Evolutionary conservation across 1,140 invertebrate species (phyloP), one percentile per base, ranked within the genome.

Genomic region (Eriosoma lanigerum): DNA sequence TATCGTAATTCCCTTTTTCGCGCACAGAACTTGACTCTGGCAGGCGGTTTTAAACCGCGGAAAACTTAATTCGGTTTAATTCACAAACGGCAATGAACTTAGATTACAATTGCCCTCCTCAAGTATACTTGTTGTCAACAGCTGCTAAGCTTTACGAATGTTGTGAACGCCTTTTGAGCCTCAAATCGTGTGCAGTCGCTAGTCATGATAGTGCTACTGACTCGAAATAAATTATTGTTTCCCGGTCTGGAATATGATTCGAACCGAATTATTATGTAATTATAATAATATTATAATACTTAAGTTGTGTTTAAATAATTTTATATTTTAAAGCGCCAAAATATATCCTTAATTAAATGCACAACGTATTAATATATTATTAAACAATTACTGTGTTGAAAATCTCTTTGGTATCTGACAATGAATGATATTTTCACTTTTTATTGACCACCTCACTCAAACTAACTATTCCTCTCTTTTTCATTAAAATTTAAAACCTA

Each of bases 21-120:
- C 24, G 24, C 48, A 5, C 17, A 38, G 32, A 58, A 75, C 72
- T 75, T 75, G n/a, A 15, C n/a, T 2, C 15, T 6, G 0, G 24
- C 29, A 3, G 72, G 26, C 32, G 48, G 70, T 26, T 21, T 44
- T 24, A 58, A 21, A 58, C 52, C 72, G 29, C 48, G 17, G n/a
- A 38, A 54, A 75, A 56, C 54, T 56, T 75, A 75, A 58, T 58
- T 58, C 12, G 48, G 26, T 75, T 54, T 75, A 75, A 75, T 54
- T 75, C 46, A n/a, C 52, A 38, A 75, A 56, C 52, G 52, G 52
- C 10, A 75, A 58, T 38, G 52, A 15, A 68, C 64, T 68, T 15
- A 44, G 52, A 56, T 56, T 56, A 19, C 52, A 21, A n/a, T 21
- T 24, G 32, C 32, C 29, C 13, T 21, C 52, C 52, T 38, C 48